Evolutionary conservation across 64 coral and sea anemone genomes (phyloP).

Genomic region (Porites australiensis): DNA sequence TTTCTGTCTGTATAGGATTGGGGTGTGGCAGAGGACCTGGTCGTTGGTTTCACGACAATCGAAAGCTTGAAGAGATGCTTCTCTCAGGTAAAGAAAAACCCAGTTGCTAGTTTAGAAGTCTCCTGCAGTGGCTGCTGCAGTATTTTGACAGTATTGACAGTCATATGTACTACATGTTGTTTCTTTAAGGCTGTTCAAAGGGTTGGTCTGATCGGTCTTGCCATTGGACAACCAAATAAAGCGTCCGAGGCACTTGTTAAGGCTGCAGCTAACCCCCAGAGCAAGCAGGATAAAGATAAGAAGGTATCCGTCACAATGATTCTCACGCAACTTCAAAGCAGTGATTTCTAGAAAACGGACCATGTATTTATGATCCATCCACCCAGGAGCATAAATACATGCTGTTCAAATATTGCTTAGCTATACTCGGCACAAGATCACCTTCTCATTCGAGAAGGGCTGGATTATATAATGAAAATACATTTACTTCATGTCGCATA

Average conservation of each 20-base stretch:
- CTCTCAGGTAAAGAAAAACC: slow-evolving; percentile 65
- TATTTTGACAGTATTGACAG: background rate
- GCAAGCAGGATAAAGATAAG: slow-evolving; percentile 51
- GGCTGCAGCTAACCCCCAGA: slow-evolving; percentile 32
- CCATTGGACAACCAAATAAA: slow-evolving; percentile 89
- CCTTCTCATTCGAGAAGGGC: too few relatives aligned
- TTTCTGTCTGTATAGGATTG: slow-evolving; percentile 73
- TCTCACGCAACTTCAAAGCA: background rate
- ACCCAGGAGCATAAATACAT: too few relatives aligned
- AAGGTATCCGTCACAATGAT: slow-evolving; percentile 30
- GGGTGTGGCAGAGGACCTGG: slow-evolving; percentile 97
- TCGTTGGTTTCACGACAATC: slow-evolving; percentile 95
- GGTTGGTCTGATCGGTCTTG: slow-evolving; percentile 86
- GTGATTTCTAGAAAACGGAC: too few relatives aligned
- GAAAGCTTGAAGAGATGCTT: slow-evolving; percentile 94
- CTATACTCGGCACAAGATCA: too few relatives aligned
- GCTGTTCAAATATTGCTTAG: too few relatives aligned
- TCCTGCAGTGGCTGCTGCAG: background rate
- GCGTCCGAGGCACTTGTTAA: slow-evolving; percentile 93
- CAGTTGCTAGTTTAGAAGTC: background rate
- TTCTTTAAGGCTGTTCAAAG: slow-evolving; percentile 90
- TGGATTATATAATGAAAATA: too few relatives aligned
- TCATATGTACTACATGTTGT: background rate
- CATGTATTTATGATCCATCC: too few relatives aligned
- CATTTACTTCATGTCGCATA: too few relatives aligned